Base-by-base conservation (phyloP, 2,797 vertebrate genomes). In the Yasuhikotakia modesta region DNA sequence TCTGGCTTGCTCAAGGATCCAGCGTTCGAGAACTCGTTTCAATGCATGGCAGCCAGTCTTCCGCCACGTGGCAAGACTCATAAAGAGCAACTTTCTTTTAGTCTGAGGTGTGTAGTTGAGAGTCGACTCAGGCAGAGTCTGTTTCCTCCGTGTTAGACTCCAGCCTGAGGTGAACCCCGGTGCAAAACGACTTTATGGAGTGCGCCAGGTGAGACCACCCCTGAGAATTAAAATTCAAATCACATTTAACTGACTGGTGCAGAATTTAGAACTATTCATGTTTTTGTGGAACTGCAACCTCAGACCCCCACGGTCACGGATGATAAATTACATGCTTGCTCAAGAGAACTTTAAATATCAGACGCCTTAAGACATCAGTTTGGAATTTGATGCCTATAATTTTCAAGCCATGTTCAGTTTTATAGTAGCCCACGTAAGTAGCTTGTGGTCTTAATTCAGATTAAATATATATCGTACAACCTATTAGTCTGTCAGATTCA, bases 11-110 rank as follows among this genome's bases (percentile, higher is more conserved):
- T 64, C 67, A 32, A 13, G 73, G 79, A 67, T 76, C 35, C 21
- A 6, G 19, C 79, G 70, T 82, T 80, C 70, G 81, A 43, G 8
- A 76, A 46, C 65, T 50, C n/a, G 52, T 60, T 55, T 67, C 70
- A 58, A 81, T 64, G 70, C 48, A 81, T 73, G 70, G 78, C 78
- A 78, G 71, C 76, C 69, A 53, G 70, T 32, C 60, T 78, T 82
- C 35, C 67, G 71, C 88, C 87, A 90, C 81, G 82, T 87, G 88
- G 88, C 84, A 70, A 80, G 70, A 58, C 78, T 76, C 79, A 86
- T 81, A 80, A 86, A 83, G 72, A 73, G 50, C 82, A 71, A 81
- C 79, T 79, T 84, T 85, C 79, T 82, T 76, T 68, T 60, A 53
- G 88, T 91, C 88, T 89, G 79, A n/a, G 66, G 65, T 60, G 76